Conservation (phyloP, 2,888 invertebrate genomes). For the Chloroclysta siterata region DNA sequence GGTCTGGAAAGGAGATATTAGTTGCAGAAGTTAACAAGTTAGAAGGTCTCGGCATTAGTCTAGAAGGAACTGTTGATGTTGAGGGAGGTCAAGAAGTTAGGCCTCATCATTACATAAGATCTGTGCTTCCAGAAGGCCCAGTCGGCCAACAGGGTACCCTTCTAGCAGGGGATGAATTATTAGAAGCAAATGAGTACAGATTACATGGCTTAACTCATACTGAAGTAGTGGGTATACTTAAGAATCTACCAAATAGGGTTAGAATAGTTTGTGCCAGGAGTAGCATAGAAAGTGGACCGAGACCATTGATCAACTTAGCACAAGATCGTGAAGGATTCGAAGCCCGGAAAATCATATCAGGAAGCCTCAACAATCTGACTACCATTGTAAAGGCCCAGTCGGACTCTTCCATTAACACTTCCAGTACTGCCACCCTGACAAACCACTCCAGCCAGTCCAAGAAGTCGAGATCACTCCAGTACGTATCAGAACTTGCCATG, state of each 20-base stretch:
- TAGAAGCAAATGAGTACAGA: slow-evolving; percentile 97
- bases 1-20: slow-evolving; percentile 93
- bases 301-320: slow-evolving; percentile 91
- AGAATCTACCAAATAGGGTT: slow-evolving; percentile 95
- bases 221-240: slow-evolving; percentile 97
- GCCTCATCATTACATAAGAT: slow-evolving; percentile 99
- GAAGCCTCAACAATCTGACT: slow-evolving; percentile 93
- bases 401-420: slow-evolving; percentile 95
- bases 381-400: slow-evolving; percentile 96
- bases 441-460: slow-evolving; percentile 88
- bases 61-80: slow-evolving; percentile 99
- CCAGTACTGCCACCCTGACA: slow-evolving; percentile 92
- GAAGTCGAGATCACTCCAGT: slow-evolving; percentile 97
- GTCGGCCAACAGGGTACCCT: slow-evolving; percentile 96
- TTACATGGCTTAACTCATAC: slow-evolving; percentile 97
- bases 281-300: slow-evolving; percentile 87
- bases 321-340: slow-evolving; percentile 92
- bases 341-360: slow-evolving; percentile 92
- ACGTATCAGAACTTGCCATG: slow-evolving; percentile 97
- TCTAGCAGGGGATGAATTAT: slow-evolving; percentile 97
- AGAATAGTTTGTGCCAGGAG: slow-evolving; percentile 95
- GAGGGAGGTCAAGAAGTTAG: slow-evolving; percentile 98
- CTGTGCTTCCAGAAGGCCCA: slow-evolving; percentile 97
- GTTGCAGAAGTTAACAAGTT: slow-evolving; percentile 97
- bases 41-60: slow-evolving; percentile 97